These are phyloP conservation scores for Neomonachus schauinslandi DNA, from an alignment of 2,113 vertebrate genomes.

Conservation along the genomic window DNA sequence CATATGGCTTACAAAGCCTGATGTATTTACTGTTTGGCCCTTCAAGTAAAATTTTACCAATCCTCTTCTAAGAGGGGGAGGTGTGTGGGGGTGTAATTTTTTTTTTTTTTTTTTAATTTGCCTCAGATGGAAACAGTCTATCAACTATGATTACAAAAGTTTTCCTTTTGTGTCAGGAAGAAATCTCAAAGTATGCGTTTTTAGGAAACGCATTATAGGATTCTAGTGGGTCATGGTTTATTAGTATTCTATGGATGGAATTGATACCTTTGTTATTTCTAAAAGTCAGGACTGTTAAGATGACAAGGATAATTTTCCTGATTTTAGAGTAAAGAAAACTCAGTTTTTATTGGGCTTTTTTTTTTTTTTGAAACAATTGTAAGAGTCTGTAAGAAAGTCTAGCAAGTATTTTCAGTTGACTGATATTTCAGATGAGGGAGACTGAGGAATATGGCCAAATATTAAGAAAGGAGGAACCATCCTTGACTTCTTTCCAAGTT, in stretches of 20 bases:
- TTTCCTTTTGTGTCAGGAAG: neutral
- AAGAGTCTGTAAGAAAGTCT: neutral
- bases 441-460: constrained; percentile 9
- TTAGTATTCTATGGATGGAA: neutral
- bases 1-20: neutral
- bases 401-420: neutral
- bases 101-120: neutral
- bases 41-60: neutral
- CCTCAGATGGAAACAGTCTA: neutral
- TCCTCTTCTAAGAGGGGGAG: neutral
- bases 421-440: neutral
- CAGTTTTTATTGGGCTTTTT: neutral
- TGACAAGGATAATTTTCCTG: neutral
- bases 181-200: neutral
- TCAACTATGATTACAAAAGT: neutral
- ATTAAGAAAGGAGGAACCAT: neutral
- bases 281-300: neutral
- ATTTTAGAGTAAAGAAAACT: neutral
- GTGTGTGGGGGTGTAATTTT: neutral
- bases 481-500: neutral
- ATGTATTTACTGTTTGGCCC: neutral
- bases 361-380: neutral
- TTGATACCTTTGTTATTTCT: neutral
- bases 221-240: neutral
- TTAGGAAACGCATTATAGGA: neutral